Evolutionary conservation across 2,888 invertebrate genomes (phyloP).

Genomic region (Hydriomena furcata): DNA sequence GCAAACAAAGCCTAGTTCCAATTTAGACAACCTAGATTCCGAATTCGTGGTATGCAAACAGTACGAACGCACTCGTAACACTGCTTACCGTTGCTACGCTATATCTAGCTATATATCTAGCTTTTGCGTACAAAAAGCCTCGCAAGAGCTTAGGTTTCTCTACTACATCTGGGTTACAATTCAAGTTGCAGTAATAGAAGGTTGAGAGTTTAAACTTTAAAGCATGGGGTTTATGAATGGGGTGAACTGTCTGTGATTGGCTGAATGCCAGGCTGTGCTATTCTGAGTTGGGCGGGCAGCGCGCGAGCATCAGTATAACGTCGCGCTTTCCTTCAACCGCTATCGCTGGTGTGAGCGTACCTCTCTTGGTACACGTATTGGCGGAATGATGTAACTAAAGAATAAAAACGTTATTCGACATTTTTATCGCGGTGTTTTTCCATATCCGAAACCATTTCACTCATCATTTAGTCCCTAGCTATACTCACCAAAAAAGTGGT

Average conservation of each 20-base stretch:
- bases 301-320: constrained; percentile 71
- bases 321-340: constrained; percentile 48
- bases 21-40: constrained; percentile 20
- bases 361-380: constrained; percentile 23
- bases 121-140: background rate
- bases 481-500: too few species aligned
- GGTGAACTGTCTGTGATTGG: constrained; percentile 63
- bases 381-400: constrained; percentile 13
- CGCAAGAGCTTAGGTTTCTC: background rate
- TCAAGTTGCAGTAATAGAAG: constrained; percentile 1
- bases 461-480: constrained; percentile 1
- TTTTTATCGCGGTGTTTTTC: background rate
- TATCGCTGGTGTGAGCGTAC: constrained; percentile 30
- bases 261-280: constrained; percentile 62
- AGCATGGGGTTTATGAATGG: constrained; percentile 66
- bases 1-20: constrained; percentile 12
- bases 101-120: background rate
- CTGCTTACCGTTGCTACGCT: background rate
- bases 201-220: constrained; percentile 25
- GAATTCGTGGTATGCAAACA: constrained; percentile 5
- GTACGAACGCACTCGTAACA: background rate
- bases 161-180: constrained; percentile 3
- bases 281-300: constrained; percentile 72
- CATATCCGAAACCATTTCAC: constrained; percentile 1
- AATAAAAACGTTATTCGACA: background rate